Conservation (phyloP, 2,113 vertebrate species). For the Dicentrarchus labrax region DNA sequence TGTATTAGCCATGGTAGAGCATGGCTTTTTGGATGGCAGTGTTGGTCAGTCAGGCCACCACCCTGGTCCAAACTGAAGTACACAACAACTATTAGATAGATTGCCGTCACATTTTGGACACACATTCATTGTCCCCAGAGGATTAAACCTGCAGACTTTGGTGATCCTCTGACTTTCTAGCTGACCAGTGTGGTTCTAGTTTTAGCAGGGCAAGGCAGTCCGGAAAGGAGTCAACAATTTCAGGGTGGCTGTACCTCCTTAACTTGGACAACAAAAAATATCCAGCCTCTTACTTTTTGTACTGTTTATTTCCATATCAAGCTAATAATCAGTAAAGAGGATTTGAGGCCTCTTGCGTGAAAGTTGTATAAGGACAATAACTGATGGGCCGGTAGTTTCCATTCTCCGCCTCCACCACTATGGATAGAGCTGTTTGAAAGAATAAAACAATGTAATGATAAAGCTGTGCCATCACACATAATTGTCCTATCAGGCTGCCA, state of each 20-base stretch:
- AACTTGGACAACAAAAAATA: background rate
- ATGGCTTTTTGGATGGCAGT: background rate
- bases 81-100: background rate
- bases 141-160: background rate
- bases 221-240: background rate
- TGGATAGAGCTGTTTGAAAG: background rate
- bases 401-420: background rate
- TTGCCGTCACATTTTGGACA: background rate
- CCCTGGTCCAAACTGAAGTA: background rate
- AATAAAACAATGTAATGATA: slow-evolving; percentile 2
- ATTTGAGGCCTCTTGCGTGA: slow-evolving; percentile 1
- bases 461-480: background rate
- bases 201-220: background rate
- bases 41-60: background rate
- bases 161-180: background rate
- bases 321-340: background rate
- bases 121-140: background rate
- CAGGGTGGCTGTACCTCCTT: background rate
- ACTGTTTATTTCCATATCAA: slow-evolving; percentile 5
- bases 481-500: slow-evolving; percentile 2
- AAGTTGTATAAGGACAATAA: background rate
- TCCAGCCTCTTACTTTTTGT: background rate
- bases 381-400: slow-evolving; percentile 4
- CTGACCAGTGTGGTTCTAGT: too few species aligned
- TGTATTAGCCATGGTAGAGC: too few species aligned